Evolutionary conservation across 2,113 vertebrate genomes (phyloP).

Genomic region (Callorhinus ursinus): DNA sequence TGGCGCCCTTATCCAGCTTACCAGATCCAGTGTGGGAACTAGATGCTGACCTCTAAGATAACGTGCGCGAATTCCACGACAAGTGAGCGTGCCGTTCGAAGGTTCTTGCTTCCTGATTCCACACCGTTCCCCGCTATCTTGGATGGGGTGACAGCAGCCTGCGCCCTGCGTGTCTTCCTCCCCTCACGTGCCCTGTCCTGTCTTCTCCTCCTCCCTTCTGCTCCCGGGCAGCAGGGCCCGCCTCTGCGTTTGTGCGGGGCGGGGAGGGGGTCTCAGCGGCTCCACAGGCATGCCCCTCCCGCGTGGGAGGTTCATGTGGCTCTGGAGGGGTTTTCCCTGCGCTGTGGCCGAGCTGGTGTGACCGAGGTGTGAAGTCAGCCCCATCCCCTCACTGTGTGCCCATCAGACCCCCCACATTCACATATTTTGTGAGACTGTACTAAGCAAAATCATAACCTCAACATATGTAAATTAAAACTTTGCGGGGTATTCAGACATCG

Average conservation of each 20-base stretch:
- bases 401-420: fast-evolving
- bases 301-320: background rate
- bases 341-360: background rate
- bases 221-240: background rate
- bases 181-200: fast-evolving
- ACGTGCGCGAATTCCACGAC: fast-evolving
- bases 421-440: fast-evolving
- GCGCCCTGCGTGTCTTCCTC: fast-evolving
- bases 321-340: no score
- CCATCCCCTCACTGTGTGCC: background rate
- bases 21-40: fast-evolving
- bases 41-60: fast-evolving
- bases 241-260: background rate
- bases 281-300: fast-evolving
- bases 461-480: no score
- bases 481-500: fast-evolving
- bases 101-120: background rate
- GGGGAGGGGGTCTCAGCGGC: background rate
- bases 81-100: fast-evolving
- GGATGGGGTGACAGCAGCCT: background rate
- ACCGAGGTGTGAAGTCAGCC: background rate
- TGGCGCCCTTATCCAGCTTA: fast-evolving
- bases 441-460: no score
- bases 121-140: fast-evolving
- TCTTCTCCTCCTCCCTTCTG: background rate